phyloP scores from a whole-genome alignment of 2,888 invertebrate genomes.

The Pyrochroa serraticornis region DNA sequence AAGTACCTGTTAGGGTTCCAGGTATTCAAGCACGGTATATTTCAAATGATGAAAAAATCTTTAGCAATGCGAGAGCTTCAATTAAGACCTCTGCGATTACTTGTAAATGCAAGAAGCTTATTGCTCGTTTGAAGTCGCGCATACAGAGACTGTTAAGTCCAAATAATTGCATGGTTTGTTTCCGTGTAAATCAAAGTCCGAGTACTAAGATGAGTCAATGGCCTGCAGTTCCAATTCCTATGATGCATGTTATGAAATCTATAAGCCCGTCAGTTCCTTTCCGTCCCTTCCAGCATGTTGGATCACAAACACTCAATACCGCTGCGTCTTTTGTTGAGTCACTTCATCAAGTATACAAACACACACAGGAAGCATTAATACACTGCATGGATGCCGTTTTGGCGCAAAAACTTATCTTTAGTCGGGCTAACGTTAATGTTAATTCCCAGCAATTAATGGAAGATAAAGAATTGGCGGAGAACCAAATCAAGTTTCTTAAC shows the following conservation, averaged over 20 bases:
- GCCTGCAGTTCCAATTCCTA: slow-evolving; percentile 27
- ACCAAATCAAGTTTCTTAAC: slow-evolving; percentile 89
- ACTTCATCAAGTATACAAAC: slow-evolving; percentile 23
- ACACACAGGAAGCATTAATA: slow-evolving; percentile 35
- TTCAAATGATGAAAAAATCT: no score
- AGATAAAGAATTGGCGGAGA: slow-evolving; percentile 69
- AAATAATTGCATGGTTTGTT: no score
- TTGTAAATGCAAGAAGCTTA: no score
- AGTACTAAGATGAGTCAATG: no score
- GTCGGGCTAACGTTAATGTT: slow-evolving; percentile 33
- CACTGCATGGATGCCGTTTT: slow-evolving; percentile 36
- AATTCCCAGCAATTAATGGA: slow-evolving; percentile 59
- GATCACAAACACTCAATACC: not conserved
- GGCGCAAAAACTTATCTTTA: slow-evolving; percentile 28
- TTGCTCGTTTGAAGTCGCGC: no score
- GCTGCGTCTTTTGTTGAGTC: slow-evolving; percentile 5
- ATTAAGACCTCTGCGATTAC: no score
- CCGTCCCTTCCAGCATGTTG: slow-evolving; percentile 8
- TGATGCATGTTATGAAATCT: slow-evolving; percentile 31
- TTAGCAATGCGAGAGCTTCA: no score
- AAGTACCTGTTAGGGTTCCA: no score
- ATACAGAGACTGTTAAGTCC: no score
- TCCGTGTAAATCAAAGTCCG: no score
- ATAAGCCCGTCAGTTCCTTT: slow-evolving; percentile 11
- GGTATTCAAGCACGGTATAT: no score